Conservation (phyloP, 2,797 vertebrate genomes). For the Leptodactylus fallax region DNA sequence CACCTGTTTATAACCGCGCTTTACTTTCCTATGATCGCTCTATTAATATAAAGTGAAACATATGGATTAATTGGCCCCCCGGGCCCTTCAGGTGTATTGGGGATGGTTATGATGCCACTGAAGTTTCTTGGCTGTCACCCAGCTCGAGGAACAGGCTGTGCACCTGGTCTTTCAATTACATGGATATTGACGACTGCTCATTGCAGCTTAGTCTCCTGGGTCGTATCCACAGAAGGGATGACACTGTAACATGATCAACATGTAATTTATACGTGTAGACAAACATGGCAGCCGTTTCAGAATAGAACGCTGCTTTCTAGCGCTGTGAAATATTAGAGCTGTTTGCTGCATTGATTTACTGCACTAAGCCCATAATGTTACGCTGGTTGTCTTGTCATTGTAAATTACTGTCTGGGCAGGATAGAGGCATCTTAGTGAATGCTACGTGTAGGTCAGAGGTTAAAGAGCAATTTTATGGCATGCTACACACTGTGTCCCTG, state of each 20-base stretch:
- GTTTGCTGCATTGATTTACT: background rate
- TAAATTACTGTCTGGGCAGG: background rate
- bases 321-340: background rate
- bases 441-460: background rate
- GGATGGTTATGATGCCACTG: background rate
- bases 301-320: too few relatives aligned
- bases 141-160: background rate
- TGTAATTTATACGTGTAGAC: background rate
- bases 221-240: background rate
- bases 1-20: background rate
- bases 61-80: background rate
- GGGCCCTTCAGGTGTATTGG: background rate
- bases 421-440: background rate
- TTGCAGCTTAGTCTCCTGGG: background rate
- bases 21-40: background rate
- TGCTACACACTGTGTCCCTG: background rate
- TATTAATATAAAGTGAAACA: constrained; percentile 14
- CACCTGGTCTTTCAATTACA: constrained; percentile 18
- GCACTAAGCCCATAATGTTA: background rate
- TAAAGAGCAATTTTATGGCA: background rate
- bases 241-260: background rate
- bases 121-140: constrained; percentile 5
- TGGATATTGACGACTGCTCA: background rate
- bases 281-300: background rate
- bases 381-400: background rate